Conservation (phyloP, 2,888 invertebrate species). For the Chrysolina haemoptera region DNA sequence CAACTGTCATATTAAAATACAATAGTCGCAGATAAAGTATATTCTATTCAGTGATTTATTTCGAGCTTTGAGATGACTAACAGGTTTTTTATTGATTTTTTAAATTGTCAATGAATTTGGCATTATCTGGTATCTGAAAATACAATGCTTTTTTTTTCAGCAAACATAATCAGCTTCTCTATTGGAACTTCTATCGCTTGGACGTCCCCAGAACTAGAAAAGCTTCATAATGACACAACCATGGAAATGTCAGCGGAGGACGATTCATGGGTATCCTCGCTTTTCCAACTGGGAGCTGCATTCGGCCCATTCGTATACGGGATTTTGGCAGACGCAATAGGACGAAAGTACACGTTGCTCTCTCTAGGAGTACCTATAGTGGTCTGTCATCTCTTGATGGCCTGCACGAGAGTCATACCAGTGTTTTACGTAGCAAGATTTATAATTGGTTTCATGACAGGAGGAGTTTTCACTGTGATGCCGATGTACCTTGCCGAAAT, state of each 20-base stretch:
- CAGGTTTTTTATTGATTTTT: too few species aligned
- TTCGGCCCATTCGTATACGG: constrained; percentile 81
- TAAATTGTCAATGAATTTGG: too few species aligned
- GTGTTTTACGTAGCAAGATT: constrained; percentile 74
- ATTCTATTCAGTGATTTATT: too few species aligned
- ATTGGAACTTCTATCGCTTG: constrained; percentile 46
- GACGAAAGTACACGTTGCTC: constrained; percentile 79
- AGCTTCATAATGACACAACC: constrained; percentile 35
- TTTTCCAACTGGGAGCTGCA: constrained; percentile 70
- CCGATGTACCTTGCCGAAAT: constrained; percentile 93
- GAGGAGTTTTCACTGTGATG: constrained; percentile 80
- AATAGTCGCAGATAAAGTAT: too few species aligned
- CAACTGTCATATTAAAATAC: too few species aligned
- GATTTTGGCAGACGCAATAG: constrained; percentile 76
- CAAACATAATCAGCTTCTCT: constrained; percentile 43
- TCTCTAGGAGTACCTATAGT: constrained; percentile 77
- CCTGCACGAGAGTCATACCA: constrained; percentile 70
- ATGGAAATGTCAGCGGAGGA: constrained; percentile 62
- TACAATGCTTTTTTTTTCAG: constrained; percentile 32
- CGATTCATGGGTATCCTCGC: constrained; percentile 72
- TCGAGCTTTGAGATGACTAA: too few species aligned
- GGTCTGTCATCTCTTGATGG: constrained; percentile 79
- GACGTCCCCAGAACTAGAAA: constrained; percentile 45
- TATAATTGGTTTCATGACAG: constrained; percentile 77
- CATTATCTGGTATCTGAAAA: too few species aligned